phyloP scores from a whole-genome alignment of 1,140 invertebrate species.

The Telenomus remus region DNA sequence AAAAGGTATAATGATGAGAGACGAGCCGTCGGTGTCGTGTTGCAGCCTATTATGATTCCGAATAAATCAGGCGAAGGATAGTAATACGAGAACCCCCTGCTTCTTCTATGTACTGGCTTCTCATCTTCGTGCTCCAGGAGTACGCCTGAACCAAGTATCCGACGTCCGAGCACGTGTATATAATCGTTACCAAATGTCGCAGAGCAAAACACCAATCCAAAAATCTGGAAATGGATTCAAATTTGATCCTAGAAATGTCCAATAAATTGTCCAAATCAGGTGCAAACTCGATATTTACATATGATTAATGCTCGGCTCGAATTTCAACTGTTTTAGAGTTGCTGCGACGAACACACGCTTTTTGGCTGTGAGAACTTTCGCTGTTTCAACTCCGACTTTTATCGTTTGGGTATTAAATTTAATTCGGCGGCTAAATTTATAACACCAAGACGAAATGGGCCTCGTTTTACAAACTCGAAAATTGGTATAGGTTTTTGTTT shows the following conservation, averaged over 20 bases:
- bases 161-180: constrained; percentile 48
- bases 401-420: too few species aligned
- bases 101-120: constrained; percentile 52
- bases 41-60: constrained; percentile 71
- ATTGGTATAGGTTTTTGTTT: too few species aligned
- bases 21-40: constrained; percentile 66
- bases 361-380: constrained; percentile 14
- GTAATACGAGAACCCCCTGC: constrained; percentile 66
- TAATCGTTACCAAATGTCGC: constrained; percentile 22
- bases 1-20: constrained; percentile 70
- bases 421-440: too few species aligned
- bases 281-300: constrained; percentile 24
- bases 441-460: too few species aligned
- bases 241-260: background rate
- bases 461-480: too few species aligned
- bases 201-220: background rate
- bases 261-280: constrained; percentile 2
- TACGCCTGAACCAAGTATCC: constrained; percentile 42
- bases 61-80: constrained; percentile 71
- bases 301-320: constrained; percentile 21
- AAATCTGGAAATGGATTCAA: background rate
- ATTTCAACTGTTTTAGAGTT: constrained; percentile 25
- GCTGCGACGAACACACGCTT: constrained; percentile 7
- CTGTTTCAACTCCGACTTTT: background rate
- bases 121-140: constrained; percentile 57